Evolutionary conservation across 2,113 vertebrate species (phyloP).

Genomic region (Empidonax traillii): DNA sequence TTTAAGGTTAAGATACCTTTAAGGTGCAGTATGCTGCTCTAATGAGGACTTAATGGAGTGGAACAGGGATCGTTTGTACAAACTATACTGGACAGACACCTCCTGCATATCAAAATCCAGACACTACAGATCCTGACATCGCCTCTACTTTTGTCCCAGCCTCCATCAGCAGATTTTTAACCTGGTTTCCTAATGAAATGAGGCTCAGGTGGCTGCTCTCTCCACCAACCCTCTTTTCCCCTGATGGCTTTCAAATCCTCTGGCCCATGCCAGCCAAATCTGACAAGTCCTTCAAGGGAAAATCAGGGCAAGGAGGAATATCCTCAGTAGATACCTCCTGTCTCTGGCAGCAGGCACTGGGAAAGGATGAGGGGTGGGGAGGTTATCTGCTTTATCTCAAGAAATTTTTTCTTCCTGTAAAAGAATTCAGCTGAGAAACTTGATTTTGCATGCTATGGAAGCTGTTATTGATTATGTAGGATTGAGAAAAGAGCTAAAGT

Average conservation of each 20-base stretch:
- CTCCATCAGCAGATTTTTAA: conserved; percentile 45
- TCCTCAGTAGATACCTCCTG: background rate
- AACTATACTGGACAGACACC: background rate
- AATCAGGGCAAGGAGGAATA: background rate
- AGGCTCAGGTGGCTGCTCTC: background rate
- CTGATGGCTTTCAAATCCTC: background rate
- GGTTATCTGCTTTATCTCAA: background rate
- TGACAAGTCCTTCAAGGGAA: background rate
- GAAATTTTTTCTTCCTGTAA: background rate
- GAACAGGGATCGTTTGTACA: conserved; percentile 23
- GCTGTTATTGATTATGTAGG: background rate
- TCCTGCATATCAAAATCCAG: conserved; percentile 32
- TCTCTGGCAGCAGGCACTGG: background rate
- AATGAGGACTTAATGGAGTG: conserved; percentile 41
- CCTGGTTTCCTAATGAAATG: conserved; percentile 13
- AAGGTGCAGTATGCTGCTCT: conserved; percentile 26
- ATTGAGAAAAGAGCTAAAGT: background rate
- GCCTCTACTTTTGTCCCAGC: conserved; percentile 13
- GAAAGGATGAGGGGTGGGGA: background rate
- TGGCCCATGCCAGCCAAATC: background rate
- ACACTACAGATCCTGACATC: background rate
- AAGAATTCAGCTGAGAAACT: background rate
- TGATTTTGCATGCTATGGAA: background rate
- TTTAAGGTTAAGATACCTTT: conserved; percentile 52
- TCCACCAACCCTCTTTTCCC: background rate